These are phyloP conservation scores for Leptopilina syphax DNA, from an alignment of 2,888 invertebrate genomes.

Conservation along the genomic window DNA sequence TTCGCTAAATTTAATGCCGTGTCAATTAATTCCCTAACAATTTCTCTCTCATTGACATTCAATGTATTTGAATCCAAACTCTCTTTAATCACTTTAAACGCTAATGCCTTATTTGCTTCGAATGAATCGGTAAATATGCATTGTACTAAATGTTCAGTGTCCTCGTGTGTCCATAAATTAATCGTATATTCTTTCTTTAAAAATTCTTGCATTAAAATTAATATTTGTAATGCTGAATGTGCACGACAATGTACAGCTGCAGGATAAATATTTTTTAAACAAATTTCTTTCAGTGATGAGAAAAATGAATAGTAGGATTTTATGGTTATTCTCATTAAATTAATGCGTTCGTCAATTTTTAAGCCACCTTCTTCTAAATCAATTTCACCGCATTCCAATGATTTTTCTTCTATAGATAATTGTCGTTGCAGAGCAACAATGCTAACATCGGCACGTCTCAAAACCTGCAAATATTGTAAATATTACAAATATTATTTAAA, in stretches of 20 bases:
- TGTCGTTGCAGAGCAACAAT: constrained; percentile 63
- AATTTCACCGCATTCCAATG: constrained; percentile 49
- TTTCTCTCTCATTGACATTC: constrained; percentile 62
- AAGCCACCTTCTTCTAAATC: not conserved
- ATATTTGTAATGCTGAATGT: constrained; percentile 79
- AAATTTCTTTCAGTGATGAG: constrained; percentile 75
- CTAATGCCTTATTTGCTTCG: constrained; percentile 85
- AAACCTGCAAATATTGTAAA: constrained; percentile 64
- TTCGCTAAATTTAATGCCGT: constrained; percentile 79
- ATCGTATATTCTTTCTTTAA: constrained; percentile 55
- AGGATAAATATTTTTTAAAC: constrained; percentile 80
- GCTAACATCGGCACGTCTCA: constrained; percentile 79
- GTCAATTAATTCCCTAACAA: constrained; percentile 72
- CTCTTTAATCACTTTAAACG: constrained; percentile 79
- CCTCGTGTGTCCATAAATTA: constrained; percentile 52
- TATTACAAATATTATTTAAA: not conserved
- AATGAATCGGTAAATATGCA: constrained; percentile 85
- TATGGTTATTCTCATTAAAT: not conserved
- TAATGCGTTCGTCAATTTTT: not conserved
- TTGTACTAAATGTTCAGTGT: constrained; percentile 48
- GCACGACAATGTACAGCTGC: constrained; percentile 83
- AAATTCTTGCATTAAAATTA: constrained; percentile 72
- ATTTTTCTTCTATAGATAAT: constrained; percentile 57
- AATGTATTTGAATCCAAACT: constrained; percentile 58
- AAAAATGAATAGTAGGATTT: constrained; percentile 35